These are phyloP conservation scores for Globodera rostochiensis DNA, from an alignment of 1,140 invertebrate genomes.

Conservation along the genomic window DNA sequence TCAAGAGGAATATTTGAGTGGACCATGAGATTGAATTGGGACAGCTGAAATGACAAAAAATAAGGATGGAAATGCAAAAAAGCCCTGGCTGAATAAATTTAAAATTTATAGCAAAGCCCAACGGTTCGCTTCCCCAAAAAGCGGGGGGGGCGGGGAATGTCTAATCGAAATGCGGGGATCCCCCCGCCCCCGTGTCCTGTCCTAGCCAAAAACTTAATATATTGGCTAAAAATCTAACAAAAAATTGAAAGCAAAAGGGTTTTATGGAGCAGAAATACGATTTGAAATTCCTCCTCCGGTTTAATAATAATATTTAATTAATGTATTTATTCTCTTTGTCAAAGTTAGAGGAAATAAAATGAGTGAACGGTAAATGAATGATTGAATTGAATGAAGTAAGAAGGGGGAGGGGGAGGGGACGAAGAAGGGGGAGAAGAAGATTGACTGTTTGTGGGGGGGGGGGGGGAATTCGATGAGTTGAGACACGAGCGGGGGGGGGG, in stretches of 20 bases:
- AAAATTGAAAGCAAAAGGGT: too few relatives aligned
- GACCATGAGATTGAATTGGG: conserved; percentile 1
- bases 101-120: background rate
- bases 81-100: background rate
- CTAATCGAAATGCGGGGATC: too few relatives aligned
- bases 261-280: too few relatives aligned
- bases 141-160: too few relatives aligned
- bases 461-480: too few relatives aligned
- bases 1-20: conserved; percentile 34
- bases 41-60: conserved; percentile 10
- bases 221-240: too few relatives aligned
- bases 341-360: background rate
- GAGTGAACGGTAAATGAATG: background rate
- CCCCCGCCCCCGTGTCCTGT: too few relatives aligned
- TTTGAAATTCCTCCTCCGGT: background rate
- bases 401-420: too few relatives aligned
- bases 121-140: background rate
- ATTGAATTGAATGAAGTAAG: background rate
- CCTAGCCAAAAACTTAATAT: too few relatives aligned
- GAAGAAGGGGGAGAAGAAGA: background rate
- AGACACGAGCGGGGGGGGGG: too few relatives aligned
- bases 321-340: background rate
- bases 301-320: background rate
- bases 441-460: background rate
- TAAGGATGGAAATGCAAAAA: background rate